Conservation (phyloP, 2,797 vertebrate species). For the Carcharodon carcharias region DNA sequence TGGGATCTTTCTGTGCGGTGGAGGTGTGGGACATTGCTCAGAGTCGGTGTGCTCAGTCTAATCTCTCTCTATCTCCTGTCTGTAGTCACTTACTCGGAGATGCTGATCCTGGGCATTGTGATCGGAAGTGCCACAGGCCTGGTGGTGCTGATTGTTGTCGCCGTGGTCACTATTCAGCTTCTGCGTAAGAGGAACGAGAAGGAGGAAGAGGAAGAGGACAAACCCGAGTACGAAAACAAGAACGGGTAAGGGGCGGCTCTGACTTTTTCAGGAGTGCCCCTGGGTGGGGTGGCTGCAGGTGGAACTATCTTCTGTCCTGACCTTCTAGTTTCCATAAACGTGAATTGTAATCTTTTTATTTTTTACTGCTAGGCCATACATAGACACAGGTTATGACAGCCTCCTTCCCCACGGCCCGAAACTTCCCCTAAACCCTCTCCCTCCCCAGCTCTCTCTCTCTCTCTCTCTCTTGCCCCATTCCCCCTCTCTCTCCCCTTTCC, state of each 20-base stretch:
- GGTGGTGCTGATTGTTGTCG: not conserved
- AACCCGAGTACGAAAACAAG: not conserved
- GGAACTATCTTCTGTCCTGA: no score
- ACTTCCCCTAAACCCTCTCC: no score
- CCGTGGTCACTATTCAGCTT: not conserved
- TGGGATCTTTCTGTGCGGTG: not conserved
- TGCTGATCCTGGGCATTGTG: slow-evolving; percentile 24
- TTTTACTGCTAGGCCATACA: no score
- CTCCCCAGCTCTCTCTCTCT: no score
- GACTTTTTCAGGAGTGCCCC: not conserved
- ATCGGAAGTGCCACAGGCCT: not conserved
- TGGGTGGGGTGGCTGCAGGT: no score
- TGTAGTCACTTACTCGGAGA: not conserved
- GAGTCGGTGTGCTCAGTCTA: not conserved
- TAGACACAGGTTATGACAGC: no score
- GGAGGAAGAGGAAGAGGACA: not conserved
- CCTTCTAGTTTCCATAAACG: no score
- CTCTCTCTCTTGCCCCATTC: no score
- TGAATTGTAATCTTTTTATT: no score
- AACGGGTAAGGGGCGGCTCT: not conserved
- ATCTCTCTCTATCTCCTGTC: not conserved
- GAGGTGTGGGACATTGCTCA: not conserved
- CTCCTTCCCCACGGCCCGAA: no score
- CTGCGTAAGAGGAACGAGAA: not conserved
- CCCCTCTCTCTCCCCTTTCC: no score